Evolutionary conservation across 2,797 vertebrate species (phyloP).

Genomic region (Pachyuromys duprasi): DNA sequence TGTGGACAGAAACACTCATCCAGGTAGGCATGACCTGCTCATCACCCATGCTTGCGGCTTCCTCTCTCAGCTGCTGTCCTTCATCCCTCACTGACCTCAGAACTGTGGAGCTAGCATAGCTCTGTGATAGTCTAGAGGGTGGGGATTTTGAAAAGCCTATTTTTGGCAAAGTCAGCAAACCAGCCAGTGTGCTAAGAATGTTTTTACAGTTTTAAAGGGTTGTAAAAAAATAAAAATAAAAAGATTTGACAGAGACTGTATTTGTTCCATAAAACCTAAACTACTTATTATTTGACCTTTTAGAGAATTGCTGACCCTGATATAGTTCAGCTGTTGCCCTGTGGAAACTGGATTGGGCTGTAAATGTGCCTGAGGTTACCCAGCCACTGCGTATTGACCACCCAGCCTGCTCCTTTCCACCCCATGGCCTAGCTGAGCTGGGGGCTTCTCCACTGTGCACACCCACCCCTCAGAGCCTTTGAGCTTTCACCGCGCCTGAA

Average conservation of each 20-base stretch:
- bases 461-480: not conserved
- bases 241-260: not conserved
- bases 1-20: slow-evolving; percentile 96
- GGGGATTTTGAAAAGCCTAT: slow-evolving; percentile 40
- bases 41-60: not conserved
- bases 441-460: not conserved
- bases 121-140: slow-evolving; percentile 1
- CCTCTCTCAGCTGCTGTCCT: not conserved
- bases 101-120: not conserved
- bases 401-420: not conserved
- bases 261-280: slow-evolving; percentile 39
- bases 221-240: not conserved
- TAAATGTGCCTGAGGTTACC: not conserved
- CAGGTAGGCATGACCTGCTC: slow-evolving; percentile 87
- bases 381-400: not conserved
- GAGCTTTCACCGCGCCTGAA: not conserved
- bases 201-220: slow-evolving; percentile 58
- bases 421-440: not conserved
- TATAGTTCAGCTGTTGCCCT: not conserved
- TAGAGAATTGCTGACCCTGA: not conserved
- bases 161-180: slow-evolving; percentile 60
- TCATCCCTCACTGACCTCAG: not conserved
- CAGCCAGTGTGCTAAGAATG: slow-evolving; percentile 53
- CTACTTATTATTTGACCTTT: not conserved
- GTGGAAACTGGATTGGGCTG: not conserved